Conservation (phyloP, 2,888 invertebrate species). For the Baccha elongata region DNA sequence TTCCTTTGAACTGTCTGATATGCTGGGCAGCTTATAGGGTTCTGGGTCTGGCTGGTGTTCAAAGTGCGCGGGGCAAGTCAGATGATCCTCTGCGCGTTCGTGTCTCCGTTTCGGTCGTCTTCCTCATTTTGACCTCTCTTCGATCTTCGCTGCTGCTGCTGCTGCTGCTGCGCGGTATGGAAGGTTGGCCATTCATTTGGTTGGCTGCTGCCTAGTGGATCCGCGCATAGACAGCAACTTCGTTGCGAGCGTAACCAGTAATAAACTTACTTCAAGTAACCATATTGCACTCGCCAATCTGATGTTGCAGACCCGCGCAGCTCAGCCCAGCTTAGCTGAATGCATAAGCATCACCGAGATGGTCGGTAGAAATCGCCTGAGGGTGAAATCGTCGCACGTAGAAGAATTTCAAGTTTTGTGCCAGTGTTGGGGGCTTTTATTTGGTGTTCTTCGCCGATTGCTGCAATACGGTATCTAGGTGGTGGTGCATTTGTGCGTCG, state of each 20-base stretch:
- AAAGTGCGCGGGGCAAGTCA: conserved; percentile 62
- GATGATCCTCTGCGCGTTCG: conserved; percentile 58
- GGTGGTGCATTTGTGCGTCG: conserved; percentile 50
- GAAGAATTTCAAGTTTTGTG: conserved; percentile 71
- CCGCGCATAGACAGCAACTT: conserved; percentile 67
- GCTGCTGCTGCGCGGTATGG: conserved; percentile 77
- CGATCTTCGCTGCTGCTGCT: conserved; percentile 76
- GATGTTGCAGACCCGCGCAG: conserved; percentile 72
- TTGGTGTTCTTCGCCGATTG: conserved; percentile 51
- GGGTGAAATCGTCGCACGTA: conserved; percentile 74
- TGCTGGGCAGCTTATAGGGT: conserved; percentile 68
- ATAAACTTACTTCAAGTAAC: conserved; percentile 73
- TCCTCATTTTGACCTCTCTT: conserved; percentile 74
- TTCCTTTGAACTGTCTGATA: conserved; percentile 77
- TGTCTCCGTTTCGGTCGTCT: conserved; percentile 74
- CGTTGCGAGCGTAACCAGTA: conserved; percentile 73
- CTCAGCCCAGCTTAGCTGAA: conserved; percentile 27
- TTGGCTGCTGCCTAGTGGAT: conserved; percentile 79
- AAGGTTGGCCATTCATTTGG: conserved; percentile 82
- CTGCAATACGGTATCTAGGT: conserved; percentile 21
- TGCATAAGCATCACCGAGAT: background rate
- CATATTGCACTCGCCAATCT: conserved; percentile 73
- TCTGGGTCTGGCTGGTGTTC: conserved; percentile 67
- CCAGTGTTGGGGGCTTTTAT: conserved; percentile 62
- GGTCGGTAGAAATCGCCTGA: conserved; percentile 69